Evolutionary conservation across 2,888 invertebrate genomes (phyloP).

Genomic region (Opisthograptis luteolata): DNA sequence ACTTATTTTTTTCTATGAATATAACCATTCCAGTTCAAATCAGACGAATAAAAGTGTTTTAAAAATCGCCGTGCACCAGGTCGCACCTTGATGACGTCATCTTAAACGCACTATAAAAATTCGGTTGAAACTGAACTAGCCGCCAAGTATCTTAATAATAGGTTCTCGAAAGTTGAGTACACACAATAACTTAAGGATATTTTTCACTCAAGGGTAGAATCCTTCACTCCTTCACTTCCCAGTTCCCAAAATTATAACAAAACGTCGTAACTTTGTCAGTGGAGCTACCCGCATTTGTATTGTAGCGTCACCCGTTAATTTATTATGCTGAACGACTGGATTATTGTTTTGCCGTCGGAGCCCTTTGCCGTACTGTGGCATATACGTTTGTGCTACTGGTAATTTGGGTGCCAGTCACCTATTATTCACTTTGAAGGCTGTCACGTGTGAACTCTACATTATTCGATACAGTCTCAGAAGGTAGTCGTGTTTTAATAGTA

Average conservation of each 20-base stretch:
- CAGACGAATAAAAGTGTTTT: no score
- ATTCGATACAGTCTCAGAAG: no score
- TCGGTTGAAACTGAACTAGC: no score
- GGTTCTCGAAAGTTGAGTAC: neutral
- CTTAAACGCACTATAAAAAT: no score
- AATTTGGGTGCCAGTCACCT: neutral
- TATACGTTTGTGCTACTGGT: neutral
- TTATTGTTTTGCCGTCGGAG: constrained; percentile 16
- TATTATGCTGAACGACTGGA: constrained; percentile 12
- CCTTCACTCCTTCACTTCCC: neutral
- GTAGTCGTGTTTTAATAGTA: no score
- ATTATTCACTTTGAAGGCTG: neutral
- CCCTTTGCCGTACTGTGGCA: no score
- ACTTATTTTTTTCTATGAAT: no score
- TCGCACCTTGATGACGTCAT: no score
- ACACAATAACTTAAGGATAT: neutral
- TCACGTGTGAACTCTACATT: neutral
- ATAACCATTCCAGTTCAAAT: no score
- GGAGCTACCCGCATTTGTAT: constrained; percentile 4
- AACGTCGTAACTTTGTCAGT: constrained; percentile 5
- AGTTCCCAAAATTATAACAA: neutral
- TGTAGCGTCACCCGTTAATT: constrained; percentile 16
- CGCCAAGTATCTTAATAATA: no score
- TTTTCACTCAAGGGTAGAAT: neutral
- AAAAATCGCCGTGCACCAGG: no score